Conservation (phyloP, 2,888 invertebrate species). For the Eristalinus aeneus region DNA sequence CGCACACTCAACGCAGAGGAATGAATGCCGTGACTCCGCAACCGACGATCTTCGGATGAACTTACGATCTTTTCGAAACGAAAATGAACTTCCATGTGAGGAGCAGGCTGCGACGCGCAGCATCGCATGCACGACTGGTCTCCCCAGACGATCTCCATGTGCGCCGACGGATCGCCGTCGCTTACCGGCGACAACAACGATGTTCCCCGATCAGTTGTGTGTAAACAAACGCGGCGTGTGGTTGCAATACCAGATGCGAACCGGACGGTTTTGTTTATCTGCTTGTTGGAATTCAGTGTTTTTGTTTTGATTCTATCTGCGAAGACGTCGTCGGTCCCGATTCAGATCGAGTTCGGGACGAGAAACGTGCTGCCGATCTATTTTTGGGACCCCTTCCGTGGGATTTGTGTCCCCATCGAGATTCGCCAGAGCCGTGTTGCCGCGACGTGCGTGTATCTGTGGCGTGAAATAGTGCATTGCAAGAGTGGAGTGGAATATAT, state of each 20-base stretch:
- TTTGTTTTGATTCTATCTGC: constrained; percentile 62
- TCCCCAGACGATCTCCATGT: constrained; percentile 12
- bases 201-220: constrained; percentile 60
- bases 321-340: not conserved
- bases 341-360: constrained; percentile 6
- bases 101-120: constrained; percentile 32
- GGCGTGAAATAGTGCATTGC: constrained; percentile 41
- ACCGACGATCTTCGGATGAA: constrained; percentile 15
- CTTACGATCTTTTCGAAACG: constrained; percentile 30
- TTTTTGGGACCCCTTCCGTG: constrained; percentile 53
- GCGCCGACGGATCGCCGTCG: constrained; percentile 41
- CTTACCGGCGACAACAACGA: constrained; percentile 41
- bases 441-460: constrained; percentile 9
- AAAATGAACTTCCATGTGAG: constrained; percentile 16
- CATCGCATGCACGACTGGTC: constrained; percentile 22
- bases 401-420: constrained; percentile 23
- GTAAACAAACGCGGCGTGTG: constrained; percentile 69
- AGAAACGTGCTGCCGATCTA: constrained; percentile 54
- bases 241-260: constrained; percentile 46
- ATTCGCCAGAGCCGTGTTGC: constrained; percentile 17
- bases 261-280: constrained; percentile 29
- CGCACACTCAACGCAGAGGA: constrained; percentile 2
- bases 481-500: constrained; percentile 26
- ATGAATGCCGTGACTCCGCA: not conserved
- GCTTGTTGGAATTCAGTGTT: constrained; percentile 31